These are phyloP conservation scores for Strigamia transsilvanica DNA, from an alignment of 2,888 invertebrate genomes.

Conservation along the genomic window DNA sequence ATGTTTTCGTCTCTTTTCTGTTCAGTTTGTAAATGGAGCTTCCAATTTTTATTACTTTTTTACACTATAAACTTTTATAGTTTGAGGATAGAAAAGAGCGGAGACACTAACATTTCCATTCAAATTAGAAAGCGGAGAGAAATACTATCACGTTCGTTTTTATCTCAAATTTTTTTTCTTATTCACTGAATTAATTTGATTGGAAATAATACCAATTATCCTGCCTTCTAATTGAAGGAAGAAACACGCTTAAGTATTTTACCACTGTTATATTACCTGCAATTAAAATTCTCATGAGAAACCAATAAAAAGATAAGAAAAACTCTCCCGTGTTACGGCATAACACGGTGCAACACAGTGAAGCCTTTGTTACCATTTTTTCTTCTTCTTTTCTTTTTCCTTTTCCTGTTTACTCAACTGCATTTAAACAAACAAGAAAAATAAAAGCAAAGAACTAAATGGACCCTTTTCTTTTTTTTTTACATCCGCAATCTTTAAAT, in stretches of 20 bases:
- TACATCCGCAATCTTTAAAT: neutral
- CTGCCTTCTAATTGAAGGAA: constrained; percentile 8
- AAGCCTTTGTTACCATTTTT: neutral
- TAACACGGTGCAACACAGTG: neutral
- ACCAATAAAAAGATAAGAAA: constrained; percentile 8
- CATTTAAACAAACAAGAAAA: neutral
- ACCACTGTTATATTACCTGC: neutral
- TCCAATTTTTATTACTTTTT: neutral
- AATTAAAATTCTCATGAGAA: constrained; percentile 3
- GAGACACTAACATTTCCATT: constrained; percentile 1
- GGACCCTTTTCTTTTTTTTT: neutral
- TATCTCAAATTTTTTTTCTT: neutral
- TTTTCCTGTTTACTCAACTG: neutral
- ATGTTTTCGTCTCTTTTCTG: neutral
- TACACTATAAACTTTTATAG: neutral
- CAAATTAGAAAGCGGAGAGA: neutral
- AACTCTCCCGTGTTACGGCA: neutral
- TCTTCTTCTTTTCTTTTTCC: neutral
- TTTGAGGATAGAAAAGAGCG: neutral
- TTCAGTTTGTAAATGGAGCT: constrained; percentile 8
- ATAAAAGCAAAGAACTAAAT: neutral
- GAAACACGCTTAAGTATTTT: neutral
- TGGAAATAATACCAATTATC: constrained; percentile 8
- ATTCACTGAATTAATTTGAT: constrained; percentile 3
- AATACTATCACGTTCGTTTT: neutral